Evolutionary conservation across 92 coral and sea anemone genomes (phyloP), one percentile per base, ranked within the genome.

Genomic region (Muricea muricata): DNA sequence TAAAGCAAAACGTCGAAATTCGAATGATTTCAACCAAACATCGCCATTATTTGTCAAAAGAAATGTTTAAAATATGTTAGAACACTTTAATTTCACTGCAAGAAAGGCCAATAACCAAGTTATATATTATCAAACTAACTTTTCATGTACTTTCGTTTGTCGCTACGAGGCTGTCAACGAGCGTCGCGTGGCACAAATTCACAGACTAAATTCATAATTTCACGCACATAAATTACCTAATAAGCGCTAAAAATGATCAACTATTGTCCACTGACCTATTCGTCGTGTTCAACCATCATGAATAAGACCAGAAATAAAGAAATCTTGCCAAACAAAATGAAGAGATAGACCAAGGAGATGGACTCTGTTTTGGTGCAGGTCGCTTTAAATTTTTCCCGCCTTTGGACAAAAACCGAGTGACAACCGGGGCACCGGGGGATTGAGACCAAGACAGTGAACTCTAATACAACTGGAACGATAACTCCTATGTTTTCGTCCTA

Each of bases 331-430:
- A 3, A 28, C 28, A 7, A 12, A 35, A 35, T 9, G 20, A 20
- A 39, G 15, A 31, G 17, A 70, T 35, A 18, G 5, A 35, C 0
- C 0, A 33, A 18, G 14, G 0, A 26, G 0, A 29, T 6, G 26
- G 20, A 37, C 54, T 42, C 39, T 42, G 52, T 12, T 13, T 63
- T 63, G 28, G 6, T 3, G n/a, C 35, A 33, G 1, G 3, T 35
- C 9, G 54, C 33, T 2, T 37, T 37, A 15, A 68, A 68, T 68
- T 68, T 67, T 68, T 70, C 76, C 50, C 76, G 76, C 76, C 76
- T 28, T 1, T 35, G 10, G 29, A 2, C 13, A 4, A 21, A 13
- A 24, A 15, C 48, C 76, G 76, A 37, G 76, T 34, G 20, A 9
- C 0, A 6, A 66, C 29, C 14, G 11, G 25, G 14, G 65, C n/a